phyloP scores from a whole-genome alignment of 64 coral and sea anemone species.

The Cladopsammia gracilis region DNA sequence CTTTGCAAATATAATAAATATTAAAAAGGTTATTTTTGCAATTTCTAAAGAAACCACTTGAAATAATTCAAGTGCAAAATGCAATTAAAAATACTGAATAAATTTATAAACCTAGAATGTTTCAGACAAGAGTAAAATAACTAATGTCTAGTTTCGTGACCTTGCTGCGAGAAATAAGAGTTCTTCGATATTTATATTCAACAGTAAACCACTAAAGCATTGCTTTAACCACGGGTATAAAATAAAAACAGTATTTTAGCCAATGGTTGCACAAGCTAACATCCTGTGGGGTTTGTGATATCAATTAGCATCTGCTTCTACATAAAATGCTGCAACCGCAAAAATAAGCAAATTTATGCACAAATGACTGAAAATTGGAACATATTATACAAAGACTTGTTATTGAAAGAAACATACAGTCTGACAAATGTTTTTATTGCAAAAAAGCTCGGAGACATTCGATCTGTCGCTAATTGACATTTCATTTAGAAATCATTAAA shows the following conservation, averaged over 20 bases:
- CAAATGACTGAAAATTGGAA: neutral
- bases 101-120: neutral
- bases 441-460: neutral
- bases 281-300: neutral
- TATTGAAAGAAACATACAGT: neutral
- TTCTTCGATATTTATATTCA: neutral
- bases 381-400: slow-evolving; percentile 1
- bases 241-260: neutral
- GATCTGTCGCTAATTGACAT: slow-evolving; percentile 12
- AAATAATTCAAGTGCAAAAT: neutral
- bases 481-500: neutral
- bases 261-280: neutral
- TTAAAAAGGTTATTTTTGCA: neutral
- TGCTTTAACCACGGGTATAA: neutral
- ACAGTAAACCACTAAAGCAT: neutral
- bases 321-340: neutral
- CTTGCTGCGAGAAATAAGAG: neutral
- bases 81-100: neutral
- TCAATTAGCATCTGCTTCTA: neutral
- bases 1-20: neutral
- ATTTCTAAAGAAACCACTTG: neutral
- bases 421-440: neutral
- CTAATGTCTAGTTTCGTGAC: no score
- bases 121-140: no score
- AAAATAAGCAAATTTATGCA: neutral